phyloP scores from a whole-genome alignment of 1,140 invertebrate genomes.

The Trachelipus rathkii region DNA sequence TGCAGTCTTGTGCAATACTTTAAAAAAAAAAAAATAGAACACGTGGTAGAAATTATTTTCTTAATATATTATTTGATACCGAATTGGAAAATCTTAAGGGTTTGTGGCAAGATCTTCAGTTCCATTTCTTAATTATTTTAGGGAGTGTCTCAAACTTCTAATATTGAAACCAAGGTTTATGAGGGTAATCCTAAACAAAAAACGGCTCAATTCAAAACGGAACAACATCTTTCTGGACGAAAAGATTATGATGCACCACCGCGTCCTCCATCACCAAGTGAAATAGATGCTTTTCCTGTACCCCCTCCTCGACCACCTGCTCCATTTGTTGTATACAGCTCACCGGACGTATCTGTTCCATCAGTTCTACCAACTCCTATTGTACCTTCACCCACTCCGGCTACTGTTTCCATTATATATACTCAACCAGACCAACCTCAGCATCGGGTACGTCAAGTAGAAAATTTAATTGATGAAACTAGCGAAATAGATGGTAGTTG shows the following conservation, averaged over 20 bases:
- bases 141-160: too few species aligned
- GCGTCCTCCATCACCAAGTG: conserved; percentile 26
- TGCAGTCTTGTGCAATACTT: too few species aligned
- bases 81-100: too few species aligned
- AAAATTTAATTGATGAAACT: not conserved
- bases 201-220: too few species aligned
- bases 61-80: too few species aligned
- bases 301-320: conserved; percentile 37
- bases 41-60: too few species aligned
- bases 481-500: not conserved
- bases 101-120: too few species aligned
- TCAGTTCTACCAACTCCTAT: not conserved
- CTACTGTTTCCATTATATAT: not conserved
- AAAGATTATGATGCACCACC: conserved; percentile 8
- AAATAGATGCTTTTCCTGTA: conserved; percentile 26
- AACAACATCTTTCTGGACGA: too few species aligned
- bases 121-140: too few species aligned
- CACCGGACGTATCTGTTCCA: not conserved
- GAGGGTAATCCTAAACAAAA: too few species aligned
- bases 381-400: not conserved
- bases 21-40: too few species aligned
- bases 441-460: not conserved
- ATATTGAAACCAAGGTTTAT: too few species aligned
- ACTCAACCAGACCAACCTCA: not conserved
- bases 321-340: not conserved